Base-by-base conservation (phyloP, 2,888 invertebrate species). In the Neoscelio sp. region DNA sequence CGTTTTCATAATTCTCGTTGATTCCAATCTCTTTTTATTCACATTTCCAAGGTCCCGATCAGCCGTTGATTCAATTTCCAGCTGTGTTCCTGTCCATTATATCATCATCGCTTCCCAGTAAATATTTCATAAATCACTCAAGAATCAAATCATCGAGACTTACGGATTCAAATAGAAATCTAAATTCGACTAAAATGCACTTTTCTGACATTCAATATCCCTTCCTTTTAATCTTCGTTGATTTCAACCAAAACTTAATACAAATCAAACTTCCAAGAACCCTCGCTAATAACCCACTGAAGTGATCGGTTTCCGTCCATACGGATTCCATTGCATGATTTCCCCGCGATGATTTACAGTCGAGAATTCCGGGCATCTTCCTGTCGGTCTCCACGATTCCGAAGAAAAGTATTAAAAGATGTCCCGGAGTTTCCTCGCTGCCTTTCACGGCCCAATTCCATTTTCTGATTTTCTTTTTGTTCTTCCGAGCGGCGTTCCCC, bases 51-150 rank as follows among this genome's bases (percentile, higher is more conserved):
- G 74, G 67, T 60, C 67, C 50, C 28, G 48, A 46, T 23, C 52
- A 56, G 44, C 70, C 48, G 58, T 76, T 70, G 70, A 77, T 50
- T 70, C 64, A 58, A 70, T 58, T 77, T 58, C 77, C 77, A 77
- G 77, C 77, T 77, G 70, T 64, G 58, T 44, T n/a, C 20, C 8
- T 48, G 52, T 40, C 62, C 20, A 62, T 77, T 77, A 64, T 76
- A 62, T 60, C 65, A 54, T 50, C 74, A 48, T 52, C 58, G 1
- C 3, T 70, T 77, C 65, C 26, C 33, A 12, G 70, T 77, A 77
- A 64, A 50, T 52, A 52, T 67, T 64, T 70, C 77, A 67, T 77
- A 77, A 77, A 77, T 77, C 77, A 70, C 70, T 50, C 65, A 42
- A 30, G 44, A 64, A 48, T 70, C 70, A 38, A n/a, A n/a, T n/a